phyloP scores from a whole-genome alignment of 2,888 invertebrate species.

The Drosophila melanocephala region DNA sequence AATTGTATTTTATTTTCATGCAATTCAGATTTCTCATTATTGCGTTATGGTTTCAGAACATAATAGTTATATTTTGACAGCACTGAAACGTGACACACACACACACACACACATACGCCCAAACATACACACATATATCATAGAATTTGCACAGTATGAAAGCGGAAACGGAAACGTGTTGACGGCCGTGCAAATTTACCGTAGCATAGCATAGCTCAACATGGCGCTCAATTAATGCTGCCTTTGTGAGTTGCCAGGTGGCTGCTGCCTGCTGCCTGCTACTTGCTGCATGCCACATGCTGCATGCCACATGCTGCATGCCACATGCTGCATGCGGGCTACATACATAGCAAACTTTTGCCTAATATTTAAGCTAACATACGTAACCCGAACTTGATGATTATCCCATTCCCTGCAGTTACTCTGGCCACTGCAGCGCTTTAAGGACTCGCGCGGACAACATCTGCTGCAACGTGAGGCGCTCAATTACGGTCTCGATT shows the following conservation, averaged over 20 bases:
- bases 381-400: constrained; percentile 26
- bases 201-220: constrained; percentile 42
- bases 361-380: constrained; percentile 28
- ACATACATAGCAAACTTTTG: constrained; percentile 13
- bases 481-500: constrained; percentile 85
- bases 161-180: constrained; percentile 67
- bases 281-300: constrained; percentile 16
- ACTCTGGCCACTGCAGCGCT: constrained; percentile 93
- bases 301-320: constrained; percentile 25
- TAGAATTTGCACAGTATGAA: constrained; percentile 41
- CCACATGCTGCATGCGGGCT: constrained; percentile 22
- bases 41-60: neutral
- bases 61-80: neutral
- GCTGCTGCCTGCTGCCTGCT: constrained; percentile 13
- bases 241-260: constrained; percentile 1
- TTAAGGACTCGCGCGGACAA: constrained; percentile 90
- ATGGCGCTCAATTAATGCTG: constrained; percentile 21
- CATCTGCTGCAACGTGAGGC: constrained; percentile 87
- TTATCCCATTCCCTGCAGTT: constrained; percentile 86
- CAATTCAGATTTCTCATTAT: neutral
- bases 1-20: neutral
- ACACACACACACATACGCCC: constrained; percentile 17
- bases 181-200: constrained; percentile 53
- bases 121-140: neutral
- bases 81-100: constrained; percentile 9